Conservation (phyloP, 2,797 vertebrate species). For the Myotis pilosus region DNA sequence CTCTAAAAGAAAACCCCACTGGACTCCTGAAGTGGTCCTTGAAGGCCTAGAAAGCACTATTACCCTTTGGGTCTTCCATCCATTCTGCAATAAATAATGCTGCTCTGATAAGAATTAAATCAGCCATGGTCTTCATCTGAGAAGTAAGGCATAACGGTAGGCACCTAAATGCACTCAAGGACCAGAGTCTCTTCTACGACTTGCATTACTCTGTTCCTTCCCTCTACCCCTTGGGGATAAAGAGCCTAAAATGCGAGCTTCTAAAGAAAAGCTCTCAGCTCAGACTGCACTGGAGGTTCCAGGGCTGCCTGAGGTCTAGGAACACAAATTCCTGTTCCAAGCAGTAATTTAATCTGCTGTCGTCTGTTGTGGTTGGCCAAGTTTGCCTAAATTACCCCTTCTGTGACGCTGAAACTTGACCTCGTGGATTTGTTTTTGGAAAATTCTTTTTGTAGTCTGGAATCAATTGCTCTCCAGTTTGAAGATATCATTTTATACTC, state of each 20-base stretch:
- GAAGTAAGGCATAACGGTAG: background rate
- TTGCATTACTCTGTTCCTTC: background rate
- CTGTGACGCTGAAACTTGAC: constrained; percentile 52
- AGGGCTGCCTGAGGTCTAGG: background rate
- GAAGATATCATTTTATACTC: constrained; percentile 27
- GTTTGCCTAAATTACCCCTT: constrained; percentile 59
- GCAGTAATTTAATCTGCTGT: constrained; percentile 50
- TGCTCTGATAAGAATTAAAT: background rate
- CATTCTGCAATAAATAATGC: background rate
- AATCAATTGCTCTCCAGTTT: constrained; percentile 50
- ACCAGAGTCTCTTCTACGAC: background rate
- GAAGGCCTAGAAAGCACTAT: background rate
- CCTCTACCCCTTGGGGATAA: background rate
- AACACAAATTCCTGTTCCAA: constrained; percentile 20
- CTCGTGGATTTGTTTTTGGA: constrained; percentile 63
- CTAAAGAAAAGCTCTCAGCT: background rate
- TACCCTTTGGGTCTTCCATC: background rate
- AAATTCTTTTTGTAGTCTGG: constrained; percentile 59
- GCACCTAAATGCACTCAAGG: background rate
- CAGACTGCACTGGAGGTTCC: background rate
- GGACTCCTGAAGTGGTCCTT: background rate
- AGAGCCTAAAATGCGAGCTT: background rate
- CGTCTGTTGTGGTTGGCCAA: constrained; percentile 58
- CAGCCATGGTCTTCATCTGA: background rate
- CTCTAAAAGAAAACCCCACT: background rate